phyloP scores from a whole-genome alignment of 2,888 invertebrate genomes.

The Micropterix aruncella region DNA sequence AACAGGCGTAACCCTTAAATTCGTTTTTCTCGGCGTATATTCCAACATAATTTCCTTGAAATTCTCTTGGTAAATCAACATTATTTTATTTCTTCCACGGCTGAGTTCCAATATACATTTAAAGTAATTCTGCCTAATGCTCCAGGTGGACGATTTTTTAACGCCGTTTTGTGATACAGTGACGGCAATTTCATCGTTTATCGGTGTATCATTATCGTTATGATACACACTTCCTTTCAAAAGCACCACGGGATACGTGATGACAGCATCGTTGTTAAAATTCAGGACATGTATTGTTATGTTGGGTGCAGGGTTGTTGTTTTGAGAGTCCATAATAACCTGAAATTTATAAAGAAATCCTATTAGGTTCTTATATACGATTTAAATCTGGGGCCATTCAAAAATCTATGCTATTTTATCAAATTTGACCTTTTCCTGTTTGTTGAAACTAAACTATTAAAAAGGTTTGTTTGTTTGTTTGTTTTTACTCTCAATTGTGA shows the following conservation, averaged over 20 bases:
- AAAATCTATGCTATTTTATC: no score
- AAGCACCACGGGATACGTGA: conserved; percentile 45
- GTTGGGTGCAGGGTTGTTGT: conserved; percentile 29
- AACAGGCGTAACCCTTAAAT: conserved; percentile 57
- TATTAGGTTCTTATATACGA: neutral
- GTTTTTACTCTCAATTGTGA: no score
- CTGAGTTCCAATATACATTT: conserved; percentile 51
- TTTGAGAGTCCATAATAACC: conserved; percentile 35
- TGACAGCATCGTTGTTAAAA: conserved; percentile 43
- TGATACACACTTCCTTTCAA: conserved; percentile 40
- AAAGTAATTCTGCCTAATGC: conserved; percentile 50
- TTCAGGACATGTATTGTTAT: conserved; percentile 39
- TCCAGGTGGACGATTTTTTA: conserved; percentile 39
- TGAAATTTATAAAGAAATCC: conserved; percentile 19
- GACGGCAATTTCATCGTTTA: conserved; percentile 26
- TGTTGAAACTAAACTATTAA: no score
- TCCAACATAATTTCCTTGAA: conserved; percentile 34
- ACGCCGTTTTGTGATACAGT: conserved; percentile 29
- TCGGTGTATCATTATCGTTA: conserved; percentile 26
- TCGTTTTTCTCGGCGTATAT: conserved; percentile 42
- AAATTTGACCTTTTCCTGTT: no score
- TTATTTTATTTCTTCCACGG: conserved; percentile 47
- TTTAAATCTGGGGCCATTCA: no score
- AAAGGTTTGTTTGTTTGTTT: no score
- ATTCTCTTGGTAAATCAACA: conserved; percentile 38